Evolutionary conservation across 2,797 vertebrate genomes (phyloP), one percentile per base, ranked within the genome.

Genomic region (Scolopax rusticola): DNA sequence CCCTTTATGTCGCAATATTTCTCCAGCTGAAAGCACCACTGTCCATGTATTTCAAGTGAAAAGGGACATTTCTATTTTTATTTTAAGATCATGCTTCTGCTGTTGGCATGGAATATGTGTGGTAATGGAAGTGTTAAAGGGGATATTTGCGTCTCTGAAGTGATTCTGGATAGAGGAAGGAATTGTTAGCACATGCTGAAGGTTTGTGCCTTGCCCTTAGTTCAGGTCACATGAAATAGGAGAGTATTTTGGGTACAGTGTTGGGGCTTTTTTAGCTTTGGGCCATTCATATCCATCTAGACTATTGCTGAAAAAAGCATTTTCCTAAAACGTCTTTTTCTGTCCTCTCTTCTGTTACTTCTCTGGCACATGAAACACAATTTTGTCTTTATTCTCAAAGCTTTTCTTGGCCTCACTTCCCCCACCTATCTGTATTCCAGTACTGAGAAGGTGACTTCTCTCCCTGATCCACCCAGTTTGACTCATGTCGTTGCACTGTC

Each of bases 11-110:
- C 82, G 57, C 75, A 64, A 90, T 84, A 50, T 4, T 90, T 90
- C 74, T 95, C 79, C 67, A 85, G 63, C 69, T 95, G 94, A 89
- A 97, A 93, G 86, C 94, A 95, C 65, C 88, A 96, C 86, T 93
- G 92, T 95, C 53, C 28, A 57, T 83, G 64, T 70, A 56, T 63
- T 96, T 94, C 10, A n/a, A 95, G 56, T 47, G 61, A 95, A 92
- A 91, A 90, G 20, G 68, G 64, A 90, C 51, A 43, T 90, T 94
- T 84, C 78, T 90, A 68, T 90, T 92, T 95, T 91, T 94, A 93
- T 89, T 97, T 96, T 93, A 84, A 96, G 95, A 94, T 91, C 78
- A 74, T 78, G 38, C 40, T 95, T 97, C 86, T 25, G 5, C 81
- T 93, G 88, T 94, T 96, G 87, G 89, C 77, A 81, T 96, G 91